phyloP scores from a whole-genome alignment of 2,797 vertebrate species.

The Natrix natrix region DNA sequence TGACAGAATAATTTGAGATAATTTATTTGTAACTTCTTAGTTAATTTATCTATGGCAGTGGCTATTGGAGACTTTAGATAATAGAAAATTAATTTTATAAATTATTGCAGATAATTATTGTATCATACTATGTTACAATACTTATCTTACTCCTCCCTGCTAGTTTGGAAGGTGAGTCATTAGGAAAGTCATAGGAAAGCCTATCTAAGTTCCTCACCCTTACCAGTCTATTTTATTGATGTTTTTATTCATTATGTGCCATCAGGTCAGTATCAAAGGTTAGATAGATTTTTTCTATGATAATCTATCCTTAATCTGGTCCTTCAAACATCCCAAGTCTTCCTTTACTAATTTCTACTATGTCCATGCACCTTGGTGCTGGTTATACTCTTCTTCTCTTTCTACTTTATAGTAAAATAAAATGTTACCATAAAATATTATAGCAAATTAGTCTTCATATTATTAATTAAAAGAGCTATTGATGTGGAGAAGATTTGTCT shows the following conservation, averaged over 20 bases:
- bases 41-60: background rate
- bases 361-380: background rate
- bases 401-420: background rate
- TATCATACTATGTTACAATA: background rate
- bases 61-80: background rate
- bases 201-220: background rate
- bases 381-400: background rate
- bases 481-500: too few species aligned
- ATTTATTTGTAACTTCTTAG: background rate
- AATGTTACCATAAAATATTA: background rate
- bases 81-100: background rate
- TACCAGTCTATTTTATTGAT: background rate
- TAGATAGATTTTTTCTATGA: background rate
- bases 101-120: background rate
- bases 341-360: background rate
- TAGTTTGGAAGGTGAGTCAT: background rate
- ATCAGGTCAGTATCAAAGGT: background rate
- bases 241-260: background rate
- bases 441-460: background rate
- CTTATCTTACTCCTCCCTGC: background rate
- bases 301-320: background rate
- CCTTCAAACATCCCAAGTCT: background rate
- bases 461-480: background rate
- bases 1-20: background rate
- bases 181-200: background rate